These are phyloP conservation scores for Ptychoptera contaminata DNA, from an alignment of 2,888 invertebrate species.

Conservation along the genomic window DNA sequence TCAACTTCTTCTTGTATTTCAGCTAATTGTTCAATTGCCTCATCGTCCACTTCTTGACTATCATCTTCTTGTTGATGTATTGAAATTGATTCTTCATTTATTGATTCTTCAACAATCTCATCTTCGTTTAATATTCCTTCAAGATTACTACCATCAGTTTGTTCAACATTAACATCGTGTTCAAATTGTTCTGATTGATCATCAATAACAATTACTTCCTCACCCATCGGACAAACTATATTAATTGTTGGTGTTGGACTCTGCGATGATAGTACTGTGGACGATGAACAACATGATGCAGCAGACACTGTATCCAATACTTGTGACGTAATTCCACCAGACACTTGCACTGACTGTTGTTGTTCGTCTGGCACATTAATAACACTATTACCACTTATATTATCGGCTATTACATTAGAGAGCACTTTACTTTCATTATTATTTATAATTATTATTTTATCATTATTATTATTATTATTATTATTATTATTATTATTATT, in stretches of 20 bases:
- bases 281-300: not conserved
- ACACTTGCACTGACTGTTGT: too few species aligned
- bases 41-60: too few species aligned
- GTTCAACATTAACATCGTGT: too few species aligned
- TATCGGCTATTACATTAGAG: not conserved
- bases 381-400: not conserved
- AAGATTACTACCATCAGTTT: too few species aligned
- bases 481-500: slow-evolving; percentile 1
- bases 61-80: too few species aligned
- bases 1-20: too few species aligned
- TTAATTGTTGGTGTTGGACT: slow-evolving; percentile 10
- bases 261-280: slow-evolving; percentile 2
- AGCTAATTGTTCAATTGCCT: too few species aligned
- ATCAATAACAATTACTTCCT: slow-evolving; percentile 2
- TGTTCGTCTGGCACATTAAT: not conserved
- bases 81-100: too few species aligned
- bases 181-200: too few species aligned
- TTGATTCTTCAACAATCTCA: too few species aligned
- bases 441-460: slow-evolving; percentile 2
- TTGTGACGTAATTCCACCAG: not conserved
- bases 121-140: too few species aligned
- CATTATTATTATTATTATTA: slow-evolving; percentile 1
- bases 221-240: slow-evolving; percentile 10
- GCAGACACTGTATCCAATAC: not conserved
- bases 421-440: slow-evolving; percentile 3